These are phyloP conservation scores for Drosophila quasianomalipes DNA, from an alignment of 2,888 invertebrate species.

Conservation along the genomic window DNA sequence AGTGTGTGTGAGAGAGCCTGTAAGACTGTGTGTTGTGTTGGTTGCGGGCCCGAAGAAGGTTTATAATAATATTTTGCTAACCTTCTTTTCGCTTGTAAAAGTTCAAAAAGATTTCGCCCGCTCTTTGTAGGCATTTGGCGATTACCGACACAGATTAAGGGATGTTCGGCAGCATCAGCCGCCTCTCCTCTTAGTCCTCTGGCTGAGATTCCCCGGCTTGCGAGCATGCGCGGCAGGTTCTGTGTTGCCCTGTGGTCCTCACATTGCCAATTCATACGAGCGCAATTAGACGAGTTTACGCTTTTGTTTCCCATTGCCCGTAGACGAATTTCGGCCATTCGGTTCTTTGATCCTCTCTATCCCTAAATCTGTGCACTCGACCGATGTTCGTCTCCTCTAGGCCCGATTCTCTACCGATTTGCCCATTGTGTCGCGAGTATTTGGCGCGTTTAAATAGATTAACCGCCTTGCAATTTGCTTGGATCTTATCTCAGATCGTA, in stretches of 20 bases:
- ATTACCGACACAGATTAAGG: conserved; percentile 85
- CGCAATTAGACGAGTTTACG: conserved; percentile 81
- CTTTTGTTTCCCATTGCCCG: conserved; percentile 58
- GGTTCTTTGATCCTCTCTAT: conserved; percentile 73
- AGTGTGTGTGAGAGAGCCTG: background rate
- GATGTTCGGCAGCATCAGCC: conserved; percentile 72
- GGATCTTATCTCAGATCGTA: conserved; percentile 64
- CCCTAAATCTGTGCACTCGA: conserved; percentile 79
- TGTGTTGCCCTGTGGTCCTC: conserved; percentile 22
- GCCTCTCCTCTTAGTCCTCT: conserved; percentile 9
- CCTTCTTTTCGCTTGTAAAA: conserved; percentile 81
- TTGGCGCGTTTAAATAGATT: conserved; percentile 86
- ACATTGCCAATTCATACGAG: conserved; percentile 56
- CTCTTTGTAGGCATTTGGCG: conserved; percentile 80
- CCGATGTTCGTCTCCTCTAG: conserved; percentile 44
- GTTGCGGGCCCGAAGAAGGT: conserved; percentile 67
- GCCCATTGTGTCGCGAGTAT: conserved; percentile 77
- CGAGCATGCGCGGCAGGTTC: conserved; percentile 67
- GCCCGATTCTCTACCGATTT: conserved; percentile 34
- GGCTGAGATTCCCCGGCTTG: conserved; percentile 48
- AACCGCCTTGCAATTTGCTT: conserved; percentile 85
- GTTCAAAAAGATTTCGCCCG: conserved; percentile 84
- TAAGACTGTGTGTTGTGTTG: conserved; percentile 59
- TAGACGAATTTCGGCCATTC: conserved; percentile 66
- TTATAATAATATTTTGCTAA: conserved; percentile 83